Conservation (phyloP, 2,888 invertebrate species). For the Cantharis rustica region DNA sequence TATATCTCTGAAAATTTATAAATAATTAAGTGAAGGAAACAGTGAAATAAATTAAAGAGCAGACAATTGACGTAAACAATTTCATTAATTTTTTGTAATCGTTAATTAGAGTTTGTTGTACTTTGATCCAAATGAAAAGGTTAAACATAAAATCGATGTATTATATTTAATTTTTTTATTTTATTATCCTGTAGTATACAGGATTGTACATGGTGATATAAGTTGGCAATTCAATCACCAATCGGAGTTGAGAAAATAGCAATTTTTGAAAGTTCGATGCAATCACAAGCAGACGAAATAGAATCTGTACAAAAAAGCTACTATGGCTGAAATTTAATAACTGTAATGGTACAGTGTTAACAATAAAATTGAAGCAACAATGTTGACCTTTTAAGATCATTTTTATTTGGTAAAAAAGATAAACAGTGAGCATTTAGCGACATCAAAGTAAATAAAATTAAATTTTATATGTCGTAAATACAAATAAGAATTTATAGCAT, state of each 20-base stretch:
- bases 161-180: too few species aligned
- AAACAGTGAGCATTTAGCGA: not conserved
- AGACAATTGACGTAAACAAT: not conserved
- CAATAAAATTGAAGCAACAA: not conserved
- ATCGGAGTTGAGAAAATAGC: not conserved
- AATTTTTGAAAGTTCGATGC: too few species aligned
- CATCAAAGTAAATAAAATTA: not conserved
- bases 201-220: not conserved
- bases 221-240: too few species aligned
- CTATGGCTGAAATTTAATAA: too few species aligned
- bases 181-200: too few species aligned
- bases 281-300: too few species aligned
- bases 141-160: not conserved
- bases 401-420: not conserved
- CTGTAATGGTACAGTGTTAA: too few species aligned
- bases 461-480: not conserved
- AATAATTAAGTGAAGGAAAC: not conserved
- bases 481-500: not conserved
- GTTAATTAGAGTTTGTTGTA: not conserved
- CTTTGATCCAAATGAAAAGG: not conserved
- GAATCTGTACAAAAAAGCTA: too few species aligned
- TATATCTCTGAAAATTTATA: not conserved
- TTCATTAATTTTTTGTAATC: not conserved
- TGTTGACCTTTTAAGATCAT: not conserved
- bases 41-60: not conserved